Percentiles rank a stretch among this genome's conserved stretches.
These are phyloP conservation scores for Cremastinae sp. DNA, from an alignment of 2,888 invertebrate species.

Conservation along the genomic window DNA sequence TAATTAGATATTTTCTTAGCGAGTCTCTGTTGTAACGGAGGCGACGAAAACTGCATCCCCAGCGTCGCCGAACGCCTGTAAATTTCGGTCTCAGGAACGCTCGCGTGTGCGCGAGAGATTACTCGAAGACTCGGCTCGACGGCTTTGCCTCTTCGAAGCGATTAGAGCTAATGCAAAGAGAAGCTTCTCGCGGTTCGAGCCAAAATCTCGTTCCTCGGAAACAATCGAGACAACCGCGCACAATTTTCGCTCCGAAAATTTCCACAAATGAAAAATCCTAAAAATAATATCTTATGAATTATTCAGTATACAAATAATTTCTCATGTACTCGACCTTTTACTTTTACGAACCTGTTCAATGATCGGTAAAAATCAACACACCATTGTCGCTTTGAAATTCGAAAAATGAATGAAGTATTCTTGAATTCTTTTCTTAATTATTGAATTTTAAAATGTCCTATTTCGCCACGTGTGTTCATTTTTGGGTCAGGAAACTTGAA, in stretches of 20 bases:
- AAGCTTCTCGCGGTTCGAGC: conserved; percentile 1
- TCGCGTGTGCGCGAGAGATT: conserved; percentile 49
- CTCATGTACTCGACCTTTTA: no score
- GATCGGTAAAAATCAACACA: no score
- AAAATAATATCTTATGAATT: no score
- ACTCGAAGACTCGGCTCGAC: conserved; percentile 38
- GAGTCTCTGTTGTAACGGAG: conserved; percentile 4
- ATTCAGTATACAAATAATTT: no score
- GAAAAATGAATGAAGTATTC: no score
- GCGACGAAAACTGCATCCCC: conserved; percentile 48
- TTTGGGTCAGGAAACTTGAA: conserved; percentile 29
- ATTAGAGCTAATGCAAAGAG: conserved; percentile 33
- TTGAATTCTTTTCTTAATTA: no score
- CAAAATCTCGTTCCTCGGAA: neutral
- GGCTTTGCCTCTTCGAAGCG: conserved; percentile 37
- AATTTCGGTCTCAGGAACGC: conserved; percentile 24
- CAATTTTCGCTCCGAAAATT: conserved; percentile 41
- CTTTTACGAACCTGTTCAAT: no score
- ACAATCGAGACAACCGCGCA: conserved; percentile 9
- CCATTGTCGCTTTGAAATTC: no score
- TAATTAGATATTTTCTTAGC: conserved; percentile 33
- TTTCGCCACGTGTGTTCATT: neutral
- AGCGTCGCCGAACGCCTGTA: conserved; percentile 11
- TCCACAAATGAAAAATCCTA: no score
- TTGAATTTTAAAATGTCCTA: no score